A percentile compares a stretch with the other conserved stretches of the same genome.
Evolutionary conservation across 2,888 invertebrate species (phyloP).

Genomic region (Xestia sexstrigata): DNA sequence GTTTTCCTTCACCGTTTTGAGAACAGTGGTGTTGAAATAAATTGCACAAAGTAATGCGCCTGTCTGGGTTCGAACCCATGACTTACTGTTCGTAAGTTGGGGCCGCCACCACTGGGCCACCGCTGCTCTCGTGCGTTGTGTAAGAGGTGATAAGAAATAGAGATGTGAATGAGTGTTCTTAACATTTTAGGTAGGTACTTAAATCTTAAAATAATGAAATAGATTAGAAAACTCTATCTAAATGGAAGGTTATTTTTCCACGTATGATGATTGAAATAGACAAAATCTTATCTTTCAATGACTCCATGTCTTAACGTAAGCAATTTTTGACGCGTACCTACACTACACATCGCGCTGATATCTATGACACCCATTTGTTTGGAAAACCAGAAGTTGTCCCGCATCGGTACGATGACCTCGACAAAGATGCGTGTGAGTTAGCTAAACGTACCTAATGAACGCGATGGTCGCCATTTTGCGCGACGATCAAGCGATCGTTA

Average conservation of each 20-base stretch:
- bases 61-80: too few species aligned
- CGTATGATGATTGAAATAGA: background rate
- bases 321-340: background rate
- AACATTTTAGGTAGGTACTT: background rate
- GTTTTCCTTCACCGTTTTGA: too few species aligned
- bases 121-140: conserved; percentile 62
- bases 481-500: background rate
- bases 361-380: background rate
- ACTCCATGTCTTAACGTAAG: background rate
- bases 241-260: too few species aligned
- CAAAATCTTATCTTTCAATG: too few species aligned
- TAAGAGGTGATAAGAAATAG: background rate
- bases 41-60: too few species aligned
- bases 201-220: background rate
- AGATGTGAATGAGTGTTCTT: background rate
- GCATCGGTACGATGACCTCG: background rate
- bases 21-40: too few species aligned
- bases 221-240: too few species aligned
- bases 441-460: background rate
- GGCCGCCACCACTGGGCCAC: too few species aligned
- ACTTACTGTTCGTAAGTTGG: too few species aligned
- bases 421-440: background rate
- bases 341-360: background rate
- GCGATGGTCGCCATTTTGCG: background rate
- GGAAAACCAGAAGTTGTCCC: background rate